Percentiles rank a stretch among this genome's conserved stretches.
These are phyloP conservation scores for Scalopus aquaticus DNA, from an alignment of 2,113 vertebrate species.

Conservation along the genomic window DNA sequence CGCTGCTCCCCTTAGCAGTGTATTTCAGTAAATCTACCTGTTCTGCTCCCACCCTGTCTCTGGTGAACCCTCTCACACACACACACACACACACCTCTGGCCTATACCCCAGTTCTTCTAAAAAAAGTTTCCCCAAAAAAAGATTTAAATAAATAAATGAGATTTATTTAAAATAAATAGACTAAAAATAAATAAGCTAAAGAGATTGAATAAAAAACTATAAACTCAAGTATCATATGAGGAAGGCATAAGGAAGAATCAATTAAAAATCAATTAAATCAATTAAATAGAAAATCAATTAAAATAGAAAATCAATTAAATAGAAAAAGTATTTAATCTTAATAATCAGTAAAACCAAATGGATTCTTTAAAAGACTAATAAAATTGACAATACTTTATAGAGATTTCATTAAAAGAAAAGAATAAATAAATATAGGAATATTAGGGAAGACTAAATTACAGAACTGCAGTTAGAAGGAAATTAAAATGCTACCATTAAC, in stretches of 20 bases:
- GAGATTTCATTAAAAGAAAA: background rate
- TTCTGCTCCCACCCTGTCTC: too few relatives aligned
- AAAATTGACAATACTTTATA: background rate
- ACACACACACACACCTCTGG: too few relatives aligned
- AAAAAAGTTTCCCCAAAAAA: too few relatives aligned
- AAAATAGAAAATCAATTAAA: background rate
- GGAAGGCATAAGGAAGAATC: too few relatives aligned
- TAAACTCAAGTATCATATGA: background rate
- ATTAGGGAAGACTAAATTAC: background rate
- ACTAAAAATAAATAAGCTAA: too few relatives aligned
- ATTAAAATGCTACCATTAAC: background rate
- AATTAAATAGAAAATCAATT: too few relatives aligned
- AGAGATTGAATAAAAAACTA: background rate
- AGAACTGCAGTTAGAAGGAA: background rate
- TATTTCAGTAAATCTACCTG: too few relatives aligned
- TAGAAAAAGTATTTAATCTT: background rate
- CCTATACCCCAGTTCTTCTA: too few relatives aligned
- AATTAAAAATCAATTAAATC: too few relatives aligned
- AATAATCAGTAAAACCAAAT: background rate
- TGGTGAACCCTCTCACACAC: too few relatives aligned
- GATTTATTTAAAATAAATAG: too few relatives aligned
- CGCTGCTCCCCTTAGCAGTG: too few relatives aligned
- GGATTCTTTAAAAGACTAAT: background rate
- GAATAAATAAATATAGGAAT: background rate
- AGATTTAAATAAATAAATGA: background rate